Percentiles rank a stretch among this genome's conserved stretches.
phyloP scores from a whole-genome alignment of 2,888 invertebrate species.

The Macrophya annulata region DNA sequence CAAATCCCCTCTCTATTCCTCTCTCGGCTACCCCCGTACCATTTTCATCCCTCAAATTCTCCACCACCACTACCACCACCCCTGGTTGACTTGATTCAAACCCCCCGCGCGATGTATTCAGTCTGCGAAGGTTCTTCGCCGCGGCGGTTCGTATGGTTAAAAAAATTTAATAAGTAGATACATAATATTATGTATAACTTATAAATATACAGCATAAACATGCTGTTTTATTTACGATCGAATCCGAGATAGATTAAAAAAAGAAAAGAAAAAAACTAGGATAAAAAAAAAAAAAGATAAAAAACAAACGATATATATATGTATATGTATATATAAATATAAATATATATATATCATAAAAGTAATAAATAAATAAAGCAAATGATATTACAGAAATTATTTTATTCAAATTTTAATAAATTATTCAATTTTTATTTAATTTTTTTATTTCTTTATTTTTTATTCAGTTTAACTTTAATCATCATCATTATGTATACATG shows the following conservation, averaged over 20 bases:
- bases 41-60: conserved; percentile 61
- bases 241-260: neutral
- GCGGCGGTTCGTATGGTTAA: conserved; percentile 62
- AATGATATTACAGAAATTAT: neutral
- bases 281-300: too few relatives aligned
- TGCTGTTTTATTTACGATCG: neutral
- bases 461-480: neutral
- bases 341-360: neutral
- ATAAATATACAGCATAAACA: neutral
- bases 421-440: neutral
- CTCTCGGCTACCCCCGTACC: conserved; percentile 63
- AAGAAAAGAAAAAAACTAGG: too few relatives aligned
- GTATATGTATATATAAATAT: neutral
- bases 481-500: neutral
- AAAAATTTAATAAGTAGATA: neutral
- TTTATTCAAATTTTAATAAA: neutral
- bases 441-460: neutral
- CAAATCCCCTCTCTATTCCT: conserved; percentile 55
- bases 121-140: conserved; percentile 71
- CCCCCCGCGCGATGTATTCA: conserved; percentile 63
- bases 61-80: conserved; percentile 58
- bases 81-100: conserved; percentile 48
- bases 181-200: neutral
- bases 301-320: too few relatives aligned
- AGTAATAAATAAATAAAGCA: neutral